Evolutionary conservation across 1,140 invertebrate species (phyloP), one percentile per base, ranked within the genome.

Genomic region (Acromyrmex heyeri): DNA sequence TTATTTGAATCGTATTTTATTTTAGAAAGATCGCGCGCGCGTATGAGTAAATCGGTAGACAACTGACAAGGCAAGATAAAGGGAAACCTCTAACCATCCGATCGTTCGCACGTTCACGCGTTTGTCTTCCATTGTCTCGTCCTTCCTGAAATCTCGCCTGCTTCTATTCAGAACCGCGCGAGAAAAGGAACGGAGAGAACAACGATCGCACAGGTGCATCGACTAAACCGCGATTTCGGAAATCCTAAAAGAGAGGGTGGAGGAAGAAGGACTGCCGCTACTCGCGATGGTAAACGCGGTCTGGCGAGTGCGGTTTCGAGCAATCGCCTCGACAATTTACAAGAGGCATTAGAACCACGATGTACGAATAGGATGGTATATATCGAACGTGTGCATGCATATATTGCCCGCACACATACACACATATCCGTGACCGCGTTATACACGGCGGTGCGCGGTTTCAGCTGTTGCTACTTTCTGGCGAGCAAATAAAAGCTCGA

Each of bases 391-490:
- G 24, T 78, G 38, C 30, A 62, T 48, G n/a, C 67, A 10, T 38
- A 44, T 24, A 16, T 72, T 27, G 21, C 21, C 38, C 65, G 21
- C 6, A 24, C 65, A 24, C 12, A 69, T 38, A n/a, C 7, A 48
- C n/a, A 16, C 38, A 57, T 53, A 61, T 57, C 14, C 62, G 27
- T 27, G 24, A 8, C 2, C 16, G 12, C 34, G 64, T 67, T 44
- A 79, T 44, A 55, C 48, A 57, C 16, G n/a, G 70, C 55, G 79
- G 44, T 50, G 82, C 77, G 62, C 34, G 75, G 64, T 86, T 85
- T 85, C 88, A 90, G 88, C 88, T 90, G 88, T 87, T 88, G 73
- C 69, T 87, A 72, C 88, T 88, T 73, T 79, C 87, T 70, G 57
- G 30, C 76, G 73, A 72, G 75, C 86, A 65, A 85, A 87, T 72